Conservation (phyloP, 2,888 invertebrate species). For the Microctonus aethiopoides region DNA sequence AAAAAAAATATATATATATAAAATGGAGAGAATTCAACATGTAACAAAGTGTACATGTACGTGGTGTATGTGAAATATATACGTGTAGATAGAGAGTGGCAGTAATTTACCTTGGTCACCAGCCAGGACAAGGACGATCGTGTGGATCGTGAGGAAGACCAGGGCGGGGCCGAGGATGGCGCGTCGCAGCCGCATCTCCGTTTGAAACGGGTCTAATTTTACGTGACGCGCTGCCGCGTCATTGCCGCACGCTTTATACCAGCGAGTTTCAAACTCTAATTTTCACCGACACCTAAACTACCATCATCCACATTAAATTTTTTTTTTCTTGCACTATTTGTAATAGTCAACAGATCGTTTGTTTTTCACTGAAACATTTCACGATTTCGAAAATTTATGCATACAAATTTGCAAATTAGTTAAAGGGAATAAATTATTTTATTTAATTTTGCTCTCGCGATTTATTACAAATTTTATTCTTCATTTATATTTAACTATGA, state of each 20-base stretch:
- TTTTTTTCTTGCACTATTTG: not conserved
- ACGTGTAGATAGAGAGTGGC: constrained; percentile 4
- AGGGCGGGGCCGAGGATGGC: constrained; percentile 50
- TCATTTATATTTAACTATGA: no score
- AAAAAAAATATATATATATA: constrained; percentile 3
- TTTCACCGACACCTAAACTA: constrained; percentile 3
- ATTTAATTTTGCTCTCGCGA: no score
- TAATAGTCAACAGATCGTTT: no score
- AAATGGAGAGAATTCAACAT: constrained; percentile 8
- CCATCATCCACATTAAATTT: not conserved
- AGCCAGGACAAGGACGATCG: constrained; percentile 50
- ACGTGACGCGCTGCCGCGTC: constrained; percentile 27
- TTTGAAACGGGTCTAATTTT: constrained; percentile 24
- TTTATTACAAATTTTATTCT: no score
- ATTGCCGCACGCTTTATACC: constrained; percentile 11
- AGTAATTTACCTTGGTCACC: constrained; percentile 55
- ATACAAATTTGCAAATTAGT: no score
- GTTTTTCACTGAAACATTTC: no score
- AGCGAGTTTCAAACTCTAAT: constrained; percentile 9
- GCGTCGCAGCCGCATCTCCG: constrained; percentile 53
- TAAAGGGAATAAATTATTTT: no score
- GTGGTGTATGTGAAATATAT: not conserved
- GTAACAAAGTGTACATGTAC: not conserved
- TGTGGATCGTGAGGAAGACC: constrained; percentile 51
- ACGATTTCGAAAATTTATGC: no score